A percentile compares a stretch with the other conserved stretches of the same genome.
phyloP scores from a whole-genome alignment of 2,888 invertebrate genomes.

The Myopa tessellatipennis region DNA sequence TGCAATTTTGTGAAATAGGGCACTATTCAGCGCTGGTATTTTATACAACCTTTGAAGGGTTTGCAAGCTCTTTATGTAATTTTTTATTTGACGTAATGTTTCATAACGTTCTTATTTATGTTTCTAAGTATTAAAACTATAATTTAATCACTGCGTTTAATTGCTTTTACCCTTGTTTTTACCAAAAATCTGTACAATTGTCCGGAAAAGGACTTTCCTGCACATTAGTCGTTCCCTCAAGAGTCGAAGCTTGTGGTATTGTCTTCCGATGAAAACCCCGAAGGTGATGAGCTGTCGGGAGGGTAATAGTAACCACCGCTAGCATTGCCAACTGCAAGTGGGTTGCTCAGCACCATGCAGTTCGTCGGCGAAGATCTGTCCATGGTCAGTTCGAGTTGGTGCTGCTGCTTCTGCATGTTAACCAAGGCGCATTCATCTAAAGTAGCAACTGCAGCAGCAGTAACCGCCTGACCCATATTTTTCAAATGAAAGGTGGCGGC shows the following conservation, averaged over 20 bases:
- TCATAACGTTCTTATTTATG: too few species aligned
- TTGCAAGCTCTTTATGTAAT: too few species aligned
- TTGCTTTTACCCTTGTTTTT: too few species aligned
- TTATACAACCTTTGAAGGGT: too few species aligned
- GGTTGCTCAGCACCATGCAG: slow-evolving; percentile 46
- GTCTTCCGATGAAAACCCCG: slow-evolving; percentile 79
- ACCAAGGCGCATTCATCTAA: slow-evolving; percentile 48
- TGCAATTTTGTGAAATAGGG: too few species aligned
- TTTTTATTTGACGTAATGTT: too few species aligned
- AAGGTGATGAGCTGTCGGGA: slow-evolving; percentile 77
- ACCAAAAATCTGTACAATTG: too few species aligned
- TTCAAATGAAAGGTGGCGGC: slow-evolving; percentile 44
- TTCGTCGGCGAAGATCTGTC: slow-evolving; percentile 21
- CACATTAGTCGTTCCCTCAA: slow-evolving; percentile 55
- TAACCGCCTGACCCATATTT: slow-evolving; percentile 39
- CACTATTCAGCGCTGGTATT: too few species aligned
- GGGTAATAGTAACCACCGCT: slow-evolving; percentile 73
- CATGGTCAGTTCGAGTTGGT: slow-evolving; percentile 68
- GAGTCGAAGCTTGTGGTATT: slow-evolving; percentile 77
- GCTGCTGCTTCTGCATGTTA: slow-evolving; percentile 31
- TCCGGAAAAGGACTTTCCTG: too few species aligned
- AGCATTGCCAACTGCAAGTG: slow-evolving; percentile 55
- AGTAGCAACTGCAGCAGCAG: slow-evolving; percentile 50
- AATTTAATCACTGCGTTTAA: too few species aligned
- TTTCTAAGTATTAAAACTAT: too few species aligned